Evolutionary conservation across 2,888 invertebrate species (phyloP), one percentile per base, ranked within the genome.

Genomic region (Thera obeliscata): DNA sequence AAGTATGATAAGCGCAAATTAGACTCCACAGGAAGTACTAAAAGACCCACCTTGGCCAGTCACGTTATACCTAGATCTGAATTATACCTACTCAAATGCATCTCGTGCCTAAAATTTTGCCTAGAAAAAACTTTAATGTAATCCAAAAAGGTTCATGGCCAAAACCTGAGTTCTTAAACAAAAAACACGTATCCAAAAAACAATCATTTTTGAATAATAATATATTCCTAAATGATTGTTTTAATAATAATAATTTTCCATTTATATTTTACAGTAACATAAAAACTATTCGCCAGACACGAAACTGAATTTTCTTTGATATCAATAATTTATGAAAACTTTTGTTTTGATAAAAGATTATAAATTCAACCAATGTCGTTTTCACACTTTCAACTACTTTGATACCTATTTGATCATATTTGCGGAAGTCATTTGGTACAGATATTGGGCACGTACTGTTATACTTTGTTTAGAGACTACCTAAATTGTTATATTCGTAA

Each of bases 371-470:
- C 43, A 46, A 46, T 46, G 8, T 9, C 43, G 43, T 2, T 22
- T 22, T 41, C 41, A 41, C 41, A 46, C 43, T 9, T 46, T 46
- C 43, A 46, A 46, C 43, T 46, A 46, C 43, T 7, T 9, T 9
- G 9, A 78, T 78, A 76, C 76, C 8, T 79, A 79, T 80, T 79
- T 76, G 73, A 72, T 71, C 69, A 74, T 81, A 82, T 86, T 85
- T 78, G 75, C 82, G 92, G 91, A 91, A 92, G 91, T 90, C 87
- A 91, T 92, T 91, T 89, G 80, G 77, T 74, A 77, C 80, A 78
- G 76, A 85, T 88, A 90, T 90, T 88, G 85, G 81, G 77, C 92
- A 91, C 92, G 91, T 91, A 90, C 6, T 7, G 79, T 22, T 48
- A 56, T 50, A 56, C 22, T 48, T 36, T 56, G 49, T 56, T 56